These are phyloP conservation scores for Macrosteles quadrilineatus DNA, from an alignment of 1,140 invertebrate species.

Conservation along the genomic window DNA sequence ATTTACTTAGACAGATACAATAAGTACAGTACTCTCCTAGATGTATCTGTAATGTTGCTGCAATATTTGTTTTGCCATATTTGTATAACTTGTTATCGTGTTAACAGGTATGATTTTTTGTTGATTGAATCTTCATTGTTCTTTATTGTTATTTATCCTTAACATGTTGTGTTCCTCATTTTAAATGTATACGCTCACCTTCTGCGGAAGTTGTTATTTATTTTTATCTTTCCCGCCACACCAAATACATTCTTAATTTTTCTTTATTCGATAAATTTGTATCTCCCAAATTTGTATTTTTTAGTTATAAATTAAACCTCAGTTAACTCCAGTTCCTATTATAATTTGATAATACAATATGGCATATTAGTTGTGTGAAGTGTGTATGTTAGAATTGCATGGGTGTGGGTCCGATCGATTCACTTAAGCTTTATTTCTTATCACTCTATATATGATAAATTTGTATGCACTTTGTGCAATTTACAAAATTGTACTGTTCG, in stretches of 20 bases:
- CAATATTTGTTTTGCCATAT: conserved; percentile 40
- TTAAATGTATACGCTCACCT: conserved; percentile 32
- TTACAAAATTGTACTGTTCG: conserved; percentile 27
- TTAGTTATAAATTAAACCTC: conserved; percentile 3
- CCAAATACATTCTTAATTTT: conserved; percentile 11
- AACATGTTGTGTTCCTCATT: conserved; percentile 30
- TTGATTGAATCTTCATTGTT: conserved; percentile 25
- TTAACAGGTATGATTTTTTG: conserved; percentile 22
- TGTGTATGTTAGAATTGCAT: conserved; percentile 31
- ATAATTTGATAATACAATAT: conserved; percentile 32
- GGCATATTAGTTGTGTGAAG: conserved; percentile 28
- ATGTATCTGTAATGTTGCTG: conserved; percentile 41
- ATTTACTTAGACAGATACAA: conserved; percentile 41
- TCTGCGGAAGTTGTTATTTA: conserved; percentile 16
- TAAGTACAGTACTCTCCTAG: conserved; percentile 39
- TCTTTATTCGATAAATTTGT: background rate
- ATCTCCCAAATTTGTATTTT: background rate
- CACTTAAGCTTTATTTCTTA: conserved; percentile 24
- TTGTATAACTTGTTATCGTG: conserved; percentile 30
- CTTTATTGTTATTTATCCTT: conserved; percentile 1
- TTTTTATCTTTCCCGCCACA: background rate
- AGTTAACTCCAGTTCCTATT: conserved; percentile 26
- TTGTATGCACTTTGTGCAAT: conserved; percentile 29
- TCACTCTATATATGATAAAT: conserved; percentile 24
- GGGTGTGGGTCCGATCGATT: conserved; percentile 27